Evolutionary conservation across 2,113 vertebrate species (phyloP).

Genomic region (Triplophysa dalaica): DNA sequence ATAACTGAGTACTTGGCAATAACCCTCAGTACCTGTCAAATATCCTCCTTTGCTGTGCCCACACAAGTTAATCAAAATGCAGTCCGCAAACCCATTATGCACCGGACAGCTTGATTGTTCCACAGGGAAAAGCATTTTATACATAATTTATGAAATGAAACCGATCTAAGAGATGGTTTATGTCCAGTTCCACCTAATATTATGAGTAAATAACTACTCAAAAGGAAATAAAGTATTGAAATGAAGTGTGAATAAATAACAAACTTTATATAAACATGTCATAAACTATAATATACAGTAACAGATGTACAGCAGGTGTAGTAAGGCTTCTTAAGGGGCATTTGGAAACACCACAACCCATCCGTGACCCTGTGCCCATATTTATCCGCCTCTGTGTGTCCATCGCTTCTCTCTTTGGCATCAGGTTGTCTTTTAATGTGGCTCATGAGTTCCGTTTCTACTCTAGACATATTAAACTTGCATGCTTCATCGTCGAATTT

Average conservation of each 20-base stretch:
- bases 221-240: neutral
- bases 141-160: neutral
- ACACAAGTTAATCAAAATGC: conserved; percentile 13
- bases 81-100: neutral
- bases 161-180: neutral
- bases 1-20: neutral
- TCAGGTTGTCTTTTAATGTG: conserved; percentile 27
- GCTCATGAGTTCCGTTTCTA: conserved; percentile 33
- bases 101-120: conserved; percentile 14
- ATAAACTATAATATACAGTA: too few species aligned
- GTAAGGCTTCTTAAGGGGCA: neutral
- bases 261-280: too few species aligned
- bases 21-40: conserved; percentile 5
- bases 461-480: conserved; percentile 15
- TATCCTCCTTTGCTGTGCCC: neutral
- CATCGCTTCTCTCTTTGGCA: conserved; percentile 25
- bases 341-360: neutral
- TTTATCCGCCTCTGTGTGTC: neutral
- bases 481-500: conserved; percentile 12
- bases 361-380: neutral
- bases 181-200: neutral
- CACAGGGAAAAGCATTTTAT: neutral
- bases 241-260: neutral
- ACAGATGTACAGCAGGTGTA: neutral
- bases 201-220: conserved; percentile 1